phyloP scores from a whole-genome alignment of 2,797 vertebrate genomes.

The Gobio occitaniae region DNA sequence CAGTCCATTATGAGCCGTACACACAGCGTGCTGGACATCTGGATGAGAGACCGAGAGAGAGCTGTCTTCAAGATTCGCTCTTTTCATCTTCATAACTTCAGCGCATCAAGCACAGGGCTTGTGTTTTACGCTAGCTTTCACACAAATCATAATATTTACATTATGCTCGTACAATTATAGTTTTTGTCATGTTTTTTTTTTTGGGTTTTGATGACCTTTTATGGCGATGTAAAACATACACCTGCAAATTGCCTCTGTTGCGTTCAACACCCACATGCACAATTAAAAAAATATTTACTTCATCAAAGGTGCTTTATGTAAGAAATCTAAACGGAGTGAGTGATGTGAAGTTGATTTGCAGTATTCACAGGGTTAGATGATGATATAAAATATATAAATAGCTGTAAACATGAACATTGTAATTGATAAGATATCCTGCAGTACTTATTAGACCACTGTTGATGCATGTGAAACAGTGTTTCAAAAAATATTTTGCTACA shows the following conservation, averaged over 20 bases:
- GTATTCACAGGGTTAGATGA: neutral
- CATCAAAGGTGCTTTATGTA: slow-evolving; percentile 49
- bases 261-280: slow-evolving; percentile 57
- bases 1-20: slow-evolving; percentile 63
- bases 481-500: neutral
- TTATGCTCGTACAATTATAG: slow-evolving; percentile 64
- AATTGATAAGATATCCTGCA: neutral
- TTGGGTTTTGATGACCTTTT: slow-evolving; percentile 62
- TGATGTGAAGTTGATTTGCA: slow-evolving; percentile 29
- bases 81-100: slow-evolving; percentile 59
- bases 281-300: slow-evolving; percentile 65
- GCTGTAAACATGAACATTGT: neutral
- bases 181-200: slow-evolving; percentile 63
- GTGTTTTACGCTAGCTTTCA: slow-evolving; percentile 65
- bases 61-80: slow-evolving; percentile 61
- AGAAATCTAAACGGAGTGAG: slow-evolving; percentile 50
- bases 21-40: slow-evolving; percentile 65
- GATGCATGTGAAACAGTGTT: neutral
- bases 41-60: slow-evolving; percentile 53
- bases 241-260: slow-evolving; percentile 59
- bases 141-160: slow-evolving; percentile 68
- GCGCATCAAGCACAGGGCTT: slow-evolving; percentile 52
- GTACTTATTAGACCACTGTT: neutral
- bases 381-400: slow-evolving; percentile 12
- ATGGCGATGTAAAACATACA: slow-evolving; percentile 65